Percentiles rank a stretch among this genome's conserved stretches.
Evolutionary conservation across 1,140 invertebrate genomes (phyloP).

Genomic region (Melanaphis sacchari): DNA sequence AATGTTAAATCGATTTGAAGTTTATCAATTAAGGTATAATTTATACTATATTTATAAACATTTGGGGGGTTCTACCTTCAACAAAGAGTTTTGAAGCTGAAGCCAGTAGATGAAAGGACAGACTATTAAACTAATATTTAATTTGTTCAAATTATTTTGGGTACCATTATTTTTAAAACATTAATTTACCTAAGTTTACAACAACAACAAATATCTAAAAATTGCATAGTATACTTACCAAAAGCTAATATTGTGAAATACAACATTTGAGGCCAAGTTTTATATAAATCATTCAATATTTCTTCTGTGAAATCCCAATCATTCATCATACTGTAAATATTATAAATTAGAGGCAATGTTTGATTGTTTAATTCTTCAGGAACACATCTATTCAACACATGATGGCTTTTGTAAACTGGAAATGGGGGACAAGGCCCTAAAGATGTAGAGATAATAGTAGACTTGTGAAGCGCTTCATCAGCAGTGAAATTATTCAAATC

Average conservation of each 20-base stretch:
- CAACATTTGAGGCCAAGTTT: conserved; percentile 84
- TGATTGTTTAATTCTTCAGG: conserved; percentile 74
- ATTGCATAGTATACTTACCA: conserved; percentile 68
- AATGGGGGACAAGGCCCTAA: conserved; percentile 76
- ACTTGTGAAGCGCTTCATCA: conserved; percentile 61
- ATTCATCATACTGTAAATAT: conserved; percentile 83
- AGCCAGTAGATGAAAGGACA: not conserved
- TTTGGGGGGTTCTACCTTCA: no score
- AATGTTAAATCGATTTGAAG: no score
- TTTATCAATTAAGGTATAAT: not conserved
- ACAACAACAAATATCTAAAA: not conserved
- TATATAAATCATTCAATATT: conserved; percentile 85
- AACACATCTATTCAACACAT: conserved; percentile 88
- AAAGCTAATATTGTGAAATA: conserved; percentile 82
- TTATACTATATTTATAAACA: not conserved
- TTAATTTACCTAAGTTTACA: not conserved
- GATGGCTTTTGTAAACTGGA: conserved; percentile 75
- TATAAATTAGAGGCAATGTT: conserved; percentile 69
- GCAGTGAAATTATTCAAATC: conserved; percentile 55
- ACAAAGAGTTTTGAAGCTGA: not conserved
- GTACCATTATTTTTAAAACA: no score
- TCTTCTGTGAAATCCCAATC: conserved; percentile 88
- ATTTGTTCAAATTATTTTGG: no score
- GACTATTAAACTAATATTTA: no score
- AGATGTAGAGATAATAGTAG: conserved; percentile 65